Evolutionary conservation across 2,113 vertebrate species (phyloP).

Genomic region (Bubo bubo): DNA sequence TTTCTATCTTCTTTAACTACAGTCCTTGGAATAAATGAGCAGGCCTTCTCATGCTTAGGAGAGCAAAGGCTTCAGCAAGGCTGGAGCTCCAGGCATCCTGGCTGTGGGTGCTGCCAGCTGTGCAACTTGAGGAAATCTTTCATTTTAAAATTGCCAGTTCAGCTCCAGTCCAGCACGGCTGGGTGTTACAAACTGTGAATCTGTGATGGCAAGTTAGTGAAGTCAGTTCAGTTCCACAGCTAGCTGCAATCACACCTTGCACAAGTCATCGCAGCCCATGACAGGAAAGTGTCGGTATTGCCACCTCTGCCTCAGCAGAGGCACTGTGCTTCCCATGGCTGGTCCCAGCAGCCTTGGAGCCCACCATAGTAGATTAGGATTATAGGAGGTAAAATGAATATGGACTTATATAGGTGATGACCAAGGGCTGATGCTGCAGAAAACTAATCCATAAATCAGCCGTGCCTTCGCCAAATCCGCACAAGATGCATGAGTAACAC

Average conservation of each 20-base stretch:
- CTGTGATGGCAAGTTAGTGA: not conserved
- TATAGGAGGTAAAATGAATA: not conserved
- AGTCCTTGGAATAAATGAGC: not conserved
- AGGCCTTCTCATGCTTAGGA: not conserved
- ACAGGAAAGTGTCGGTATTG: not conserved
- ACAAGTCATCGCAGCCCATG: fast-evolving
- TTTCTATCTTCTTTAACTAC: not conserved
- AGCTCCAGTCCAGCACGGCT: not conserved
- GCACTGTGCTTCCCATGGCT: not conserved
- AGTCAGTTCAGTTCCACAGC: not conserved
- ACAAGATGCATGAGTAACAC: not conserved
- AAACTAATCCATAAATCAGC: not conserved
- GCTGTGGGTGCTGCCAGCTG: not conserved
- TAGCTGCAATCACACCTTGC: not conserved
- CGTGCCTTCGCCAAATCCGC: not conserved
- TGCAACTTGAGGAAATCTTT: not conserved
- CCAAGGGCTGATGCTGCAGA: not conserved
- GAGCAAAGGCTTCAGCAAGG: not conserved
- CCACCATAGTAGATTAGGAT: not conserved
- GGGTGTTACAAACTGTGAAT: not conserved
- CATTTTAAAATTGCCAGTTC: not conserved
- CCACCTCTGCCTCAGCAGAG: not conserved
- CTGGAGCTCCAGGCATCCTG: not conserved
- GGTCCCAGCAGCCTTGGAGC: not conserved
- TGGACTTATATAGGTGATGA: not conserved